These are phyloP conservation scores for Silurus aristotelis DNA, from an alignment of 2,797 vertebrate genomes.

Conservation along the genomic window DNA sequence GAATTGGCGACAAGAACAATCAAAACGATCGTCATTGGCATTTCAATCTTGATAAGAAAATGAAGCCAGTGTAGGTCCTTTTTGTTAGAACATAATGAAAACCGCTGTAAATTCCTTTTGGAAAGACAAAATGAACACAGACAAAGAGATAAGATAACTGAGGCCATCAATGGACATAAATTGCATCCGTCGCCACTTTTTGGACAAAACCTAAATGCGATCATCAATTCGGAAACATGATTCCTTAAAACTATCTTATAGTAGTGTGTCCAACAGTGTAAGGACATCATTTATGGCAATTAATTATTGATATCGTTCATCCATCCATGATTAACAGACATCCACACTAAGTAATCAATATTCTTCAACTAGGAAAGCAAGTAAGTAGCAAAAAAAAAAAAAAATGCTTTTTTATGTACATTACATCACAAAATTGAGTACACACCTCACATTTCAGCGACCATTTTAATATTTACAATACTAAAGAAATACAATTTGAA, in stretches of 20 bases:
- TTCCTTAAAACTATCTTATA: neutral
- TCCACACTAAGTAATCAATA: neutral
- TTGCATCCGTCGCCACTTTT: conserved; percentile 21
- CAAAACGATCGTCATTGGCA: conserved; percentile 44
- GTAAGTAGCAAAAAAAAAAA: no score
- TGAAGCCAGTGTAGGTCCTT: conserved; percentile 46
- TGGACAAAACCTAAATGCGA: conserved; percentile 10
- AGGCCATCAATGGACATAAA: conserved; percentile 27
- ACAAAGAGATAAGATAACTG: conserved; percentile 44
- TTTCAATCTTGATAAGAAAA: conserved; percentile 56
- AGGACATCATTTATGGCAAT: neutral
- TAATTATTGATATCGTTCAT: no score
- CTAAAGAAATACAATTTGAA: no score
- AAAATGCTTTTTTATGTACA: no score
- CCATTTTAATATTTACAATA: no score
- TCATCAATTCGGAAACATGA: neutral
- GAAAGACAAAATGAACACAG: conserved; percentile 43
- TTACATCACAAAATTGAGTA: no score
- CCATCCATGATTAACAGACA: neutral
- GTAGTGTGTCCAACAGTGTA: neutral
- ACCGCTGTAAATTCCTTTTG: conserved; percentile 40
- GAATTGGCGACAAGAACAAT: conserved; percentile 41
- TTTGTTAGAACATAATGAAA: conserved; percentile 49
- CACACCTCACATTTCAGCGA: no score
- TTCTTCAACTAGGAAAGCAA: no score